Conservation (phyloP, 2,113 vertebrate genomes). For the Tragelaphus imberbis region DNA sequence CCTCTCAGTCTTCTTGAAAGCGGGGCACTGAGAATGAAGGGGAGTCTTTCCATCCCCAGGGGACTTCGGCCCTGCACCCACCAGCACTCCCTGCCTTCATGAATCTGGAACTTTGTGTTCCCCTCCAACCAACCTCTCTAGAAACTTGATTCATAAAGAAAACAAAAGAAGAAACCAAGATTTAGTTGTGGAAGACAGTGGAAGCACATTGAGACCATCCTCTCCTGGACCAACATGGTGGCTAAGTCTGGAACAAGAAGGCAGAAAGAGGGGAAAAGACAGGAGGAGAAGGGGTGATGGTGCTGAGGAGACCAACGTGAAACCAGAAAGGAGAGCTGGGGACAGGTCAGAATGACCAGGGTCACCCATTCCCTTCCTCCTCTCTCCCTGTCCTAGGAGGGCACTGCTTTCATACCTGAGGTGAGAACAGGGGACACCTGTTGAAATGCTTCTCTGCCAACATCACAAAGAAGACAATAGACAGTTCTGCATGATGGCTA, state of each 20-base stretch:
- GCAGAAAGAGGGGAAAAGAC: rapidly evolving
- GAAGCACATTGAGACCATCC: background rate
- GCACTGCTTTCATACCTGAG: background rate
- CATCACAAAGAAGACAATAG: background rate
- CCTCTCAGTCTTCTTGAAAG: background rate
- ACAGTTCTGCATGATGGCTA: background rate
- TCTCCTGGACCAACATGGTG: background rate
- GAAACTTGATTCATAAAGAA: background rate
- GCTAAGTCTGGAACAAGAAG: background rate
- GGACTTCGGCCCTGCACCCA: background rate
- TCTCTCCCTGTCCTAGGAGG: background rate
- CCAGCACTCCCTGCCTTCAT: background rate
- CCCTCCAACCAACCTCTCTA: background rate
- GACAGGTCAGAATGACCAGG: too few relatives aligned
- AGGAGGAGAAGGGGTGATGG: background rate
- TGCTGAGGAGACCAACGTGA: background rate
- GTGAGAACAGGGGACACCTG: rapidly evolving
- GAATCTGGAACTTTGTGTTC: too few relatives aligned
- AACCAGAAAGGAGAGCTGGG: background rate
- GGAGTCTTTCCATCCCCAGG: background rate
- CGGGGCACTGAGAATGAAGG: background rate
- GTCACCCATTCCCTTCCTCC: rapidly evolving
- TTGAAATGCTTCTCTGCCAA: background rate
- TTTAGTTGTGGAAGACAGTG: background rate
- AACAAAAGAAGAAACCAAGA: background rate